phyloP scores from a whole-genome alignment of 2,888 invertebrate genomes.

The Synergus itoensis region DNA sequence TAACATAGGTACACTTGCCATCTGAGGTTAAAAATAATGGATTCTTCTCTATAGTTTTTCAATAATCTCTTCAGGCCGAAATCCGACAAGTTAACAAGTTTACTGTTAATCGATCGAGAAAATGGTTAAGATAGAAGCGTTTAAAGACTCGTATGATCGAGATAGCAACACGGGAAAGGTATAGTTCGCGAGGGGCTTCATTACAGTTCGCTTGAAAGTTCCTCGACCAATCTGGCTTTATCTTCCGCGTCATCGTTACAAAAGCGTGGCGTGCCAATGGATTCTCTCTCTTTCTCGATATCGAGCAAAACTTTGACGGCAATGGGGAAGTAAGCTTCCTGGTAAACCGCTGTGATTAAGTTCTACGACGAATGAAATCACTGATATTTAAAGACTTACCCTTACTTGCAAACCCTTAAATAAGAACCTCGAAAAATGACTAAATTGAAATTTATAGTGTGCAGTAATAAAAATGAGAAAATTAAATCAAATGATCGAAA shows the following conservation, averaged over 20 bases:
- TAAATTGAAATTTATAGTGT: background rate
- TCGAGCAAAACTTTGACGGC: conserved; percentile 62
- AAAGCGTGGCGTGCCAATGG: conserved; percentile 66
- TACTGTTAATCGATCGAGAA: conserved; percentile 46
- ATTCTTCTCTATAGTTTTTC: background rate
- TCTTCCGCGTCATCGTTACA: conserved; percentile 72
- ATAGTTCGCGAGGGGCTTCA: conserved; percentile 67
- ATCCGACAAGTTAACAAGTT: background rate
- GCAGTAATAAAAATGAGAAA: background rate
- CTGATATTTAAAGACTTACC: conserved; percentile 57
- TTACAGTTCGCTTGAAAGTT: conserved; percentile 70
- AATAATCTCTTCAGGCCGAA: background rate
- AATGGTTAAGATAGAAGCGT: conserved; percentile 53
- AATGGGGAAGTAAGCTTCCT: conserved; percentile 59
- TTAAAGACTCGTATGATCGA: conserved; percentile 66
- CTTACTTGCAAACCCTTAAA: conserved; percentile 48
- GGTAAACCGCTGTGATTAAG: conserved; percentile 61
- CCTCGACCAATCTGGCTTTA: conserved; percentile 72
- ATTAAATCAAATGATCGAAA: background rate
- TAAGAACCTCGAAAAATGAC: background rate
- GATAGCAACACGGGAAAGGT: conserved; percentile 65
- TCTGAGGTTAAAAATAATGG: background rate
- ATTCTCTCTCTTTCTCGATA: conserved; percentile 62
- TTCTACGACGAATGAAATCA: conserved; percentile 59
- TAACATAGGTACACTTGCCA: background rate